Percentiles rank a stretch among this genome's conserved stretches.
phyloP scores from a whole-genome alignment of 37 sponge, comb jelly and placozoan species.

The Sycon ciliatum region DNA sequence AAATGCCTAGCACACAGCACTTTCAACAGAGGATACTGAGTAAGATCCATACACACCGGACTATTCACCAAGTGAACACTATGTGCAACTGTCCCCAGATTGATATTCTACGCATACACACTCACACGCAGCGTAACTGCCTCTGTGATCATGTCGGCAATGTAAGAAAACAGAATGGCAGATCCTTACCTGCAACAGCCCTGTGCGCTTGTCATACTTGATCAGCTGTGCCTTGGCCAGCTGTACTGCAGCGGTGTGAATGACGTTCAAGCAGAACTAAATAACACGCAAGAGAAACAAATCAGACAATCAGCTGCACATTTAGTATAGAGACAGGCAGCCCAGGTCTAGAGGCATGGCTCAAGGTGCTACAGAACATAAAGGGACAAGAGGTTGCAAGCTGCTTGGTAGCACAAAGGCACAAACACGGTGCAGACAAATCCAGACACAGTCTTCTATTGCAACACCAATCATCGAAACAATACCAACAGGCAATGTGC shows the following conservation, averaged over 20 bases:
- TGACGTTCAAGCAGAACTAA: constrained; percentile 74
- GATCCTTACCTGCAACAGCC: constrained; percentile 78
- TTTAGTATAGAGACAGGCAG: too few species aligned
- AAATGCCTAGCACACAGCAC: too few species aligned
- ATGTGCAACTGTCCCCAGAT: background rate
- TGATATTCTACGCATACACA: background rate
- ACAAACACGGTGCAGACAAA: background rate
- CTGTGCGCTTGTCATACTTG: constrained; percentile 88
- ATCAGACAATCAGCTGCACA: too few species aligned
- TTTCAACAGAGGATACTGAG: too few species aligned
- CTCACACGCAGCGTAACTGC: background rate
- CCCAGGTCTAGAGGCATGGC: too few species aligned
- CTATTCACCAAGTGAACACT: too few species aligned
- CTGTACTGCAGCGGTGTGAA: constrained; percentile 84
- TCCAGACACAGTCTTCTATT: too few species aligned
- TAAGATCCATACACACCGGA: background rate
- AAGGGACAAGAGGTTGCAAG: background rate
- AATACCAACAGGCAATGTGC: too few species aligned
- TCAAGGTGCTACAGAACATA: too few species aligned
- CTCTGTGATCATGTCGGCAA: background rate
- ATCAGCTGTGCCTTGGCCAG: constrained; percentile 83
- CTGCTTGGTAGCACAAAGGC: background rate
- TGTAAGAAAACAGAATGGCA: background rate
- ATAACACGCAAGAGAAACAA: too few species aligned
- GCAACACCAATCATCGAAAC: too few species aligned